Conservation (phyloP, 2,797 vertebrate genomes). For the Petrocephalus schoutedeni region DNA sequence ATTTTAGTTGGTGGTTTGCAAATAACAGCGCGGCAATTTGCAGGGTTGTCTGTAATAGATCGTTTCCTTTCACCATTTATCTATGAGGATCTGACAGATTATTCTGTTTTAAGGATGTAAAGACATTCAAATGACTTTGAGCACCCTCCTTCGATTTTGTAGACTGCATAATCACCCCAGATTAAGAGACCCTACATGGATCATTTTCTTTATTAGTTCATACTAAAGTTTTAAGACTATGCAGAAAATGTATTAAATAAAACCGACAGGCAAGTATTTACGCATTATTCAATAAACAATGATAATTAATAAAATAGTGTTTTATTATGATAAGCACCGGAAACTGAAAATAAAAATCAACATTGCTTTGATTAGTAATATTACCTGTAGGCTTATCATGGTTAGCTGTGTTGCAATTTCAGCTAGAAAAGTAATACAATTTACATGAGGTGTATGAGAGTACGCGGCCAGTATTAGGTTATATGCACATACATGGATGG, state of each 20-base stretch:
- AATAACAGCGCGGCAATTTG: not conserved
- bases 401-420: not conserved
- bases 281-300: not conserved
- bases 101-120: constrained; percentile 5
- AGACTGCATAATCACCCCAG: not conserved
- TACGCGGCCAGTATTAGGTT: not conserved
- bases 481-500: not conserved
- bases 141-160: not conserved
- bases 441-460: not conserved
- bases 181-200: not conserved
- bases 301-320: not conserved
- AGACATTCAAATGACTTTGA: constrained; percentile 16
- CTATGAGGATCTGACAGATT: not conserved
- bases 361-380: not conserved
- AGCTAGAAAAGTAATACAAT: not conserved
- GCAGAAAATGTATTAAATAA: not conserved
- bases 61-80: not conserved
- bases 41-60: constrained; percentile 8
- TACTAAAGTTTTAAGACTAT: not conserved
- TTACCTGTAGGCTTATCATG: not conserved
- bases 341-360: not conserved
- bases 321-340: not conserved
- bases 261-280: not conserved
- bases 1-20: constrained; percentile 13
- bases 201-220: not conserved